Evolutionary conservation across 2,888 invertebrate genomes (phyloP), one percentile per base, ranked within the genome.

Genomic region (Apoda limacodes): DNA sequence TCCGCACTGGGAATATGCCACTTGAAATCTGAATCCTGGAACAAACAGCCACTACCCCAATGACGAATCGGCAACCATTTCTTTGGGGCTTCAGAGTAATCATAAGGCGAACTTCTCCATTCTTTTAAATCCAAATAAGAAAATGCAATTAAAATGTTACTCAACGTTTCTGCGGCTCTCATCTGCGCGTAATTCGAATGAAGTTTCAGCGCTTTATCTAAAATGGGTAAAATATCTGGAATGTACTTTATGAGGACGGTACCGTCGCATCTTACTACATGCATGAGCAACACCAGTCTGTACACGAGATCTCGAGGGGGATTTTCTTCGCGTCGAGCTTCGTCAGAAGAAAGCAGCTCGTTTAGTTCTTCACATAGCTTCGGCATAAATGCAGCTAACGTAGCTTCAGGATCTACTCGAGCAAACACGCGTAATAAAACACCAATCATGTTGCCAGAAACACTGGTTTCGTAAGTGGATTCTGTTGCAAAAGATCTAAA

Each of bases 391-490:
- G 86, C 80, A 34, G 88, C 86, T 34, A 92, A 57, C 0, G 91
- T 88, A 28, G 87, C 82, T 32, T 84, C 84, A 1, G 92, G 84
- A 50, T 91, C 86, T 0, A 88, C 85, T 48, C 82, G 72, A 1
- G 85, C 78, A 53, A 89, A 88, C 6, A 83, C 80, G 33, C 87
- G 84, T 37, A 91, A 84, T 35, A 95, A 67, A 6, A 87, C 85
- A 0, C 90, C 92, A 1, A 92, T 85, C 58, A 92, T 84, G 55
- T 88, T 88, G 0, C 94, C 95, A 1, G 93, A 89, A 0, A 95
- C 90, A 48, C 88, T 88, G 0, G 89, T 88, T 60, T 95, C 95
- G 45, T 92, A 85, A n/a, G 92, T 87, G 14, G 87, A 85, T 30
- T 85, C 86, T 0, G 86, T 87, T 0, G 88, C 85, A 60, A 92